Evolutionary conservation across 2,113 vertebrate genomes (phyloP).

Genomic region (Todiramphus chloris): DNA sequence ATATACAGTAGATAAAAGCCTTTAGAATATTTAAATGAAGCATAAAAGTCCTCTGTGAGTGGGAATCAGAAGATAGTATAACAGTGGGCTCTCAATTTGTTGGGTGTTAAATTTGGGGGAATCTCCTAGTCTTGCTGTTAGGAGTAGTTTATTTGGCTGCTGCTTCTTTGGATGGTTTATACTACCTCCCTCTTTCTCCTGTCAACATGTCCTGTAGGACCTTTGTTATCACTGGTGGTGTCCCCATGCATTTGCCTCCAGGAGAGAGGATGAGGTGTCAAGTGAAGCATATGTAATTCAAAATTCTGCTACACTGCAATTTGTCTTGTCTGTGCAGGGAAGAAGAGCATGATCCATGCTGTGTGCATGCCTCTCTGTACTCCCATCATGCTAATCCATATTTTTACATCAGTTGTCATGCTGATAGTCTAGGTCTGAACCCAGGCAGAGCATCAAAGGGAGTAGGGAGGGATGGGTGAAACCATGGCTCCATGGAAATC

Average conservation of each 20-base stretch:
- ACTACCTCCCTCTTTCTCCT: not conserved
- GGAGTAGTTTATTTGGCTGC: not conserved
- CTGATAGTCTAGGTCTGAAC: not conserved
- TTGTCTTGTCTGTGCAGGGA: not conserved
- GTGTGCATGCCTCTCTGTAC: not conserved
- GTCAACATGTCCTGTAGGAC: not conserved
- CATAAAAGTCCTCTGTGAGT: not conserved
- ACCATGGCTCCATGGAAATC: not conserved
- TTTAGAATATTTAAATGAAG: not conserved
- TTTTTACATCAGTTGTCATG: not conserved
- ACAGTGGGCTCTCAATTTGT: not conserved
- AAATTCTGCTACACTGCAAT: not conserved
- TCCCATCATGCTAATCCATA: not conserved
- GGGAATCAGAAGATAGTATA: not conserved
- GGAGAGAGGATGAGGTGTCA: not conserved
- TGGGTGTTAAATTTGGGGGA: not conserved
- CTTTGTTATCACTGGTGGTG: not conserved
- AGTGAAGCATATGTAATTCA: not conserved
- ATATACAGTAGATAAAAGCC: not conserved
- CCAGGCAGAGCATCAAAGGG: not conserved
- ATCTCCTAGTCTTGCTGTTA: not conserved
- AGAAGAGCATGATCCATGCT: not conserved
- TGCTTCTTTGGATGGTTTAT: not conserved
- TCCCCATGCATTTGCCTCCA: not conserved
- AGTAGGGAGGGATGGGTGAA: not conserved